These are phyloP conservation scores for Ctenoplectra terminalis DNA, from an alignment of 1,140 invertebrate species.

Conservation along the genomic window DNA sequence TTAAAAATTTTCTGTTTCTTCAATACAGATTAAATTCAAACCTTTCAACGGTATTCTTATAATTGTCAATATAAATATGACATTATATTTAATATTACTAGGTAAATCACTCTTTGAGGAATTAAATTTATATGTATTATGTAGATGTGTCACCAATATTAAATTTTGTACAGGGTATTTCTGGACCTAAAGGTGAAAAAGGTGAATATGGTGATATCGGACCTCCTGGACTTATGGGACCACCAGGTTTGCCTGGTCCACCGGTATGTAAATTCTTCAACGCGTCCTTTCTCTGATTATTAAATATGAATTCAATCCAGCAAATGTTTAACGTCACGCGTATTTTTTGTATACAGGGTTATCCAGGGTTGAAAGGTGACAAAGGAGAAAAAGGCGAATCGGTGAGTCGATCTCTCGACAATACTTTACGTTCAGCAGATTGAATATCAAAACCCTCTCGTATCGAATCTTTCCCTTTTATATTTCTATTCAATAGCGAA, in stretches of 20 bases:
- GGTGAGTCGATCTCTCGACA: slow-evolving; percentile 85
- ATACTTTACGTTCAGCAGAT: slow-evolving; percentile 17
- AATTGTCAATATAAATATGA: too few species aligned
- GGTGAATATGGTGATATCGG: slow-evolving; percentile 96
- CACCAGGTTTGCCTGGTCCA: slow-evolving; percentile 92
- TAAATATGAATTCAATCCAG: background rate
- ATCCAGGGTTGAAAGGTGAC: slow-evolving; percentile 93
- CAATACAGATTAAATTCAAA: too few species aligned
- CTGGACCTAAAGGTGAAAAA: slow-evolving; percentile 94
- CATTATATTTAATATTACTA: too few species aligned
- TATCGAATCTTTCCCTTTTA: background rate
- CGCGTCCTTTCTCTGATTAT: background rate
- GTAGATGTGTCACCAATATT: background rate
- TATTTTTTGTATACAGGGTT: slow-evolving; percentile 85
- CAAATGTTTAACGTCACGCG: slow-evolving; percentile 20
- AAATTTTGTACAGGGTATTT: slow-evolving; percentile 85
- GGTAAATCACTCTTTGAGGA: background rate
- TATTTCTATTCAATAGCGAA: background rate
- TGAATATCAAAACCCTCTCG: background rate
- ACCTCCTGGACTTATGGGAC: slow-evolving; percentile 92
- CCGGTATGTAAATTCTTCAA: slow-evolving; percentile 83
- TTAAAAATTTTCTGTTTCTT: too few species aligned
- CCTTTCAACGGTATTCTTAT: too few species aligned
- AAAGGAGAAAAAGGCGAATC: slow-evolving; percentile 97
- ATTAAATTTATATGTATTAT: slow-evolving; percentile 1